Evolutionary conservation across 2,113 vertebrate species (phyloP).

Genomic region (Aspiorhynchus laticeps): DNA sequence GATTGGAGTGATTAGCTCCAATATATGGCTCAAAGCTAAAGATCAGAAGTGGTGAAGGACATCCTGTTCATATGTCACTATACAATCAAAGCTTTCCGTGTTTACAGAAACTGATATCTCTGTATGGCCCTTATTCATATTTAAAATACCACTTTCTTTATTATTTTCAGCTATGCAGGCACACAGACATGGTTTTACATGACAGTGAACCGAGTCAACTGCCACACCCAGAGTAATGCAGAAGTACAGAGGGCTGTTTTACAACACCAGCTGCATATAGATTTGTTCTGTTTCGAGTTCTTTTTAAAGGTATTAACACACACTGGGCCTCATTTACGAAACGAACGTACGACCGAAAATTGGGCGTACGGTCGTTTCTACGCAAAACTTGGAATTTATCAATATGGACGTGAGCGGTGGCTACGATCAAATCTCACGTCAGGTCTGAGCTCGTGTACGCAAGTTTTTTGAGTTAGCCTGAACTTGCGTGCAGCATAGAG

Average conservation of each 20-base stretch:
- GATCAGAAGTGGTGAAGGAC: background rate
- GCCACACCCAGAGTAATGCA: slow-evolving; percentile 32
- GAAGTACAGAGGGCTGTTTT: background rate
- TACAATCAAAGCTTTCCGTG: background rate
- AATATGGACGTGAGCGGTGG: too few species aligned
- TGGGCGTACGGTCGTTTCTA: too few species aligned
- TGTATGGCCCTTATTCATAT: background rate
- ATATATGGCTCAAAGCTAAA: slow-evolving; percentile 22
- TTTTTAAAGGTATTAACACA: background rate
- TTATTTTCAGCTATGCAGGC: background rate
- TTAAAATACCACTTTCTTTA: background rate
- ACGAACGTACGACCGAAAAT: too few species aligned
- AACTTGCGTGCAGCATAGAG: too few species aligned
- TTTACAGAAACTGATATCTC: background rate
- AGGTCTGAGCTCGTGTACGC: too few species aligned
- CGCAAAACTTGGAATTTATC: too few species aligned
- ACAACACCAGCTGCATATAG: background rate
- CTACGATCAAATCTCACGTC: too few species aligned
- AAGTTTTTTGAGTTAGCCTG: too few species aligned
- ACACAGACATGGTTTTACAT: slow-evolving; percentile 18
- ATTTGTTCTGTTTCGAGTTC: background rate
- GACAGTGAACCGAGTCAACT: background rate
- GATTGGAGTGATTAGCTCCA: background rate
- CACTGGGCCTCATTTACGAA: too few species aligned
- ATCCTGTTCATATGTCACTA: background rate